Percentiles rank a stretch among this genome's conserved stretches.
Evolutionary conservation across 2,113 vertebrate species (phyloP).

Genomic region (Serinus canaria): DNA sequence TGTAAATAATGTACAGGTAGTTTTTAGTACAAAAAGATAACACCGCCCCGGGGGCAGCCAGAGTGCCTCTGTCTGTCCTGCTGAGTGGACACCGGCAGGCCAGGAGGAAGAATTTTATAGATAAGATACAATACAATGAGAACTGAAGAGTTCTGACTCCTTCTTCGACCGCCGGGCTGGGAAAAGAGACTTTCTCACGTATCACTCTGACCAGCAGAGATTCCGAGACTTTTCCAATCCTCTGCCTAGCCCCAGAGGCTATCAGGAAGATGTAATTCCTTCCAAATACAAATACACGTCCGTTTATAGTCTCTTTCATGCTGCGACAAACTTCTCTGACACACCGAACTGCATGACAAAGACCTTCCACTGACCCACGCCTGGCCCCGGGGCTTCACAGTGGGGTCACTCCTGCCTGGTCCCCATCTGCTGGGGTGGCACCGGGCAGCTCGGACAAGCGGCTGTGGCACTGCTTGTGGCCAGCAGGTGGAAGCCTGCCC

Average conservation of each 20-base stretch:
- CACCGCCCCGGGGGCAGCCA: too few species aligned
- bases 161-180: too few species aligned
- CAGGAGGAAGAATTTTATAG: too few species aligned
- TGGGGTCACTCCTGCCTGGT: rapidly evolving
- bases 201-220: too few species aligned
- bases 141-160: too few species aligned
- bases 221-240: too few species aligned
- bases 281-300: background rate
- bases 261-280: rapidly evolving
- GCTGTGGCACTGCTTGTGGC: background rate
- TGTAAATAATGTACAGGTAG: too few species aligned
- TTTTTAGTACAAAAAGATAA: too few species aligned
- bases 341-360: background rate
- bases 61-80: too few species aligned
- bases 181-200: too few species aligned
- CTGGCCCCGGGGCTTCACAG: background rate
- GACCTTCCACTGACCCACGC: rapidly evolving
- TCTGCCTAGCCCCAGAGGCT: background rate
- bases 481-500: conserved; percentile 35
- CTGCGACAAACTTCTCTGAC: background rate
- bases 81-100: too few species aligned
- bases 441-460: background rate
- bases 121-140: too few species aligned
- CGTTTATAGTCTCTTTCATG: background rate
- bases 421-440: background rate